Base-by-base conservation (phyloP, 2,113 vertebrate genomes). In the Tichodroma muraria region DNA sequence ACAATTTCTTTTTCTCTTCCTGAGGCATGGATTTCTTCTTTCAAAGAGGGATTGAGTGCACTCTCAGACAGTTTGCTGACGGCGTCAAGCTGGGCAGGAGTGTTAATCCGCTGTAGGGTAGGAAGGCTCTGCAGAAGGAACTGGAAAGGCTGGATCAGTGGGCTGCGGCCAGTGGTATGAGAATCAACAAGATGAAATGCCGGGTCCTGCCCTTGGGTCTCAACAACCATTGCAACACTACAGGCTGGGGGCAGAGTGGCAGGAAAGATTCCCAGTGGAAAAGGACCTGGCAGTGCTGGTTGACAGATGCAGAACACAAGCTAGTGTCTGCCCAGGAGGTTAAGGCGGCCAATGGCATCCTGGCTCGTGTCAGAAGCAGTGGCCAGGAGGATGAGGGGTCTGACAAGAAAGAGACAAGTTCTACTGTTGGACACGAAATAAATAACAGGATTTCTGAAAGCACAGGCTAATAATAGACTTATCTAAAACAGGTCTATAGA, bases 111-210 rank as follows among this genome's bases (percentile, higher is more conserved):
- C 69, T 60, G 23, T 11, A 45, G 69, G 10, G 20, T 21, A 30
- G 17, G 38, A 75, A 52, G 24, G n/a, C 11, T 25, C 38, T 75
- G n/a, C 24, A 53, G 45, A 40, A 33, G 20, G 45, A 68, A 22
- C 37, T 53, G 53, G 28, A 40, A 20, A 53, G 28, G 28, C 24
- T 53, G 33, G 45, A n/a, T 33, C 11, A 7, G 8, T 30, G 23
- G 37, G 28, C 28, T 45, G n/a, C 68, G 38, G 47, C 13, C 45
- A 66, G 0, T 14, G 33, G 8, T 24, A 8, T 45, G 53, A 30
- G 13, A 38, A 37, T 53, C 11, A n/a, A n/a, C 16, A 81, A 30
- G 45, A 14, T 0, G 0, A n/a, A 52, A 13, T 25, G 11, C 24
- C 25, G 40, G n/a, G 11, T 60, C 16, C 23, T 66, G n/a, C 6